Conservation (phyloP, 2,113 vertebrate genomes). For the Sinocyclocheilus maitianheensis region DNA sequence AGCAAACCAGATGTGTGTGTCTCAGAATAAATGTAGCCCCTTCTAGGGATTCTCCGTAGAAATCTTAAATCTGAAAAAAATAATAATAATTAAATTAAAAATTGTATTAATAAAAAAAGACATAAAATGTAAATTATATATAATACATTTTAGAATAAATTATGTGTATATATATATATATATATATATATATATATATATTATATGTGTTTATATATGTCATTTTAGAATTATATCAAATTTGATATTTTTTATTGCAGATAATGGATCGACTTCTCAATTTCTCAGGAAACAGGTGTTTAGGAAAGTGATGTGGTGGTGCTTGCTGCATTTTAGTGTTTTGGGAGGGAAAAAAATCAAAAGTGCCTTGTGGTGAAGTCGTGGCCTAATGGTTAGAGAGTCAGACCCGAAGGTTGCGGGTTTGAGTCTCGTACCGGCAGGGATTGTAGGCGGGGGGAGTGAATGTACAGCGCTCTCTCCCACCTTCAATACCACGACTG, state of each 20-base stretch:
- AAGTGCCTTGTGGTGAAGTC: not conserved
- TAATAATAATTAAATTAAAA: no score
- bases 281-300: not conserved
- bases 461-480: no score
- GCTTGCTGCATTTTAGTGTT: not conserved
- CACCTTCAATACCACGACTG: no score
- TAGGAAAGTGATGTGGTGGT: not conserved
- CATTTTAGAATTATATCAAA: not conserved
- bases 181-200: not conserved
- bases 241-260: not conserved
- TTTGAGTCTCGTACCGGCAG: no score
- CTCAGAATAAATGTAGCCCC: not conserved
- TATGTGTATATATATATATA: no score
- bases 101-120: no score
- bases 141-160: no score
- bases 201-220: not conserved
- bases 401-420: no score
- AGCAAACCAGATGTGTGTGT: not conserved
- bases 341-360: not conserved
- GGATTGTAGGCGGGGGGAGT: no score
- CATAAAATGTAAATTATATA: no score
- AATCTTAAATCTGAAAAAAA: not conserved
- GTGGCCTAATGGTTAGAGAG: no score
- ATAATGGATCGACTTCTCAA: not conserved
- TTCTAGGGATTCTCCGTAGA: not conserved